Evolutionary conservation across 1,140 invertebrate genomes (phyloP).

Genomic region (Ceratosolen solmsi): DNA sequence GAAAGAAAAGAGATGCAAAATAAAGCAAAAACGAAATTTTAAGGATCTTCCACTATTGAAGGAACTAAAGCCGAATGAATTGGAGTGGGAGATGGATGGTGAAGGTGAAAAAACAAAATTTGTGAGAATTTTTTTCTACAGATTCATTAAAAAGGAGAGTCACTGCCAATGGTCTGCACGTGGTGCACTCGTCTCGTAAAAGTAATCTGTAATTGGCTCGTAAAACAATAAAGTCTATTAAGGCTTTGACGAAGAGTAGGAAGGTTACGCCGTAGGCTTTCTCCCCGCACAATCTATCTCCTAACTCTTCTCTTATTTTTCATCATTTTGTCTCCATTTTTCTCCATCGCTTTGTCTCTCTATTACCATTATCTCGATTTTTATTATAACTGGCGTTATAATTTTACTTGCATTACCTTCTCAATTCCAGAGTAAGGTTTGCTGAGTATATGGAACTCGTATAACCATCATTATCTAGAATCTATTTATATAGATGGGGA

Average conservation of each 20-base stretch:
- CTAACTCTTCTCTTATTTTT: constrained; percentile 15
- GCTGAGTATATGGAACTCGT: no score
- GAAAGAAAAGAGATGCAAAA: background rate
- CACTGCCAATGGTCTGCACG: constrained; percentile 40
- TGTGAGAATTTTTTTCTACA: constrained; percentile 58
- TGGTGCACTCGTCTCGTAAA: constrained; percentile 60
- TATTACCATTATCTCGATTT: constrained; percentile 29
- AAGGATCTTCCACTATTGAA: background rate
- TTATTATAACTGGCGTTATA: background rate
- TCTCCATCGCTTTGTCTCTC: constrained; percentile 10
- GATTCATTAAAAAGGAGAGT: constrained; percentile 62
- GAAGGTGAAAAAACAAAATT: constrained; percentile 52
- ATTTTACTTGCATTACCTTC: background rate
- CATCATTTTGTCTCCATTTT: constrained; percentile 24
- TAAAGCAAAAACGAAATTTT: background rate
- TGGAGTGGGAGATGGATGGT: background rate
- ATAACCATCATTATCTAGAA: no score
- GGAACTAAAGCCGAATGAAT: background rate
- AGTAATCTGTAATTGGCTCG: constrained; percentile 71
- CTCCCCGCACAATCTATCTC: no score
- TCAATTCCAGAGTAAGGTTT: no score
- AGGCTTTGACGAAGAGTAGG: constrained; percentile 56
- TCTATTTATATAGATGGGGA: no score
- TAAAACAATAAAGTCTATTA: constrained; percentile 72
- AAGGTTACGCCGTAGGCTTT: no score